A percentile compares a stretch with the other conserved stretches of the same genome.
Conservation (phyloP, 2,888 invertebrate genomes). For the Macrophya annulata region DNA sequence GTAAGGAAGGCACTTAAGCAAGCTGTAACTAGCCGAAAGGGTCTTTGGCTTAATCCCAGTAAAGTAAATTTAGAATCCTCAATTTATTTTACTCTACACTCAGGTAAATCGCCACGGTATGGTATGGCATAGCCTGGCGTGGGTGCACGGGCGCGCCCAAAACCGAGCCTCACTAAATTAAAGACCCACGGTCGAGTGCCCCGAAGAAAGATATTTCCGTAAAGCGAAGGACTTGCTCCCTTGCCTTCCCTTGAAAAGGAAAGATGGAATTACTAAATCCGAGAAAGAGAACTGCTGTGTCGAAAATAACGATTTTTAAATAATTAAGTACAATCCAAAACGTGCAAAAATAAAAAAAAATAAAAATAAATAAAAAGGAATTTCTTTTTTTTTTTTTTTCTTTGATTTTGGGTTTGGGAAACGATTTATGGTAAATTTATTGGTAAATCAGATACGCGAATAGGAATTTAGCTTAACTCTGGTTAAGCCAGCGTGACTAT, state of each 20-base stretch:
- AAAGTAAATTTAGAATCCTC: slow-evolving; percentile 62
- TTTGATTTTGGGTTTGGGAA: not conserved
- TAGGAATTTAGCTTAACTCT: not conserved
- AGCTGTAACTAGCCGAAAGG: slow-evolving; percentile 37
- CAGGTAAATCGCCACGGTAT: slow-evolving; percentile 57
- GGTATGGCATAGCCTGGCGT: not conserved
- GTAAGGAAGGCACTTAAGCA: slow-evolving; percentile 39
- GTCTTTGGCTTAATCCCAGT: slow-evolving; percentile 50
- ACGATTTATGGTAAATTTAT: not conserved
- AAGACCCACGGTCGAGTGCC: slow-evolving; percentile 35
- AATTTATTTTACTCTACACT: slow-evolving; percentile 60
- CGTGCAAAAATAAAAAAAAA: not conserved
- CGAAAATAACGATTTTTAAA: not conserved
- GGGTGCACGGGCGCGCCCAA: not conserved
- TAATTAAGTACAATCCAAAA: not conserved
- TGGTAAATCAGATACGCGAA: not conserved
- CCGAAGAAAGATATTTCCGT: slow-evolving; percentile 50
- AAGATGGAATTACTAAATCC: slow-evolving; percentile 59
- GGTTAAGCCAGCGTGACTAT: not conserved
- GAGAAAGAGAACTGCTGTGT: slow-evolving; percentile 33
- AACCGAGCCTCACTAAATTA: slow-evolving; percentile 52
- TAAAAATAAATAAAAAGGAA: too few relatives aligned
- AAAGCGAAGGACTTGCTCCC: slow-evolving; percentile 53
- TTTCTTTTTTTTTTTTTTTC: not conserved
- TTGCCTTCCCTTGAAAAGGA: slow-evolving; percentile 51